Evolutionary conservation across 2,797 vertebrate species (phyloP).

Genomic region (Alectoris magna): DNA sequence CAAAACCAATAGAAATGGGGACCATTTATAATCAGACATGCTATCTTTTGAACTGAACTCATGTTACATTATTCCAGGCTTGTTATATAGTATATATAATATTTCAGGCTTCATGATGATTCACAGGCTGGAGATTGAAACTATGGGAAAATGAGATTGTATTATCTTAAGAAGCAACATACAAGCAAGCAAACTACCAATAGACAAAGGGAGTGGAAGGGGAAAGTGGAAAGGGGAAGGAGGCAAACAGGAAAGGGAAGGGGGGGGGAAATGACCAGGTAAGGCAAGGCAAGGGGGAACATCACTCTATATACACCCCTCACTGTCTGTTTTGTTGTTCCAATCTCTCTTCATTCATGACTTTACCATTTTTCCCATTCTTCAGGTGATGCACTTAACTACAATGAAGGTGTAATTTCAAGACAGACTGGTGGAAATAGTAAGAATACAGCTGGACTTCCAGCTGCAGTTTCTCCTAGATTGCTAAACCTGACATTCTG

Average conservation of each 20-base stretch:
- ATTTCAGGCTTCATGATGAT: background rate
- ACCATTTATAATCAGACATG: background rate
- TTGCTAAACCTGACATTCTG: background rate
- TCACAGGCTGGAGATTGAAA: background rate
- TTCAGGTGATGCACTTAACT: background rate
- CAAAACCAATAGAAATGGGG: background rate
- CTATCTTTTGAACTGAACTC: background rate
- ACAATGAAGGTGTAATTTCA: background rate
- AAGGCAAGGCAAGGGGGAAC: background rate
- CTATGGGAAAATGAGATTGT: background rate
- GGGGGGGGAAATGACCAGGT: too few species aligned
- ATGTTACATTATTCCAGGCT: background rate
- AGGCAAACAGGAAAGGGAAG: too few species aligned
- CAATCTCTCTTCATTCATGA: background rate
- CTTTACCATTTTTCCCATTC: background rate
- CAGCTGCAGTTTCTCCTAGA: background rate
- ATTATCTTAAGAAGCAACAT: background rate
- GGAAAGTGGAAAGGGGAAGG: too few species aligned
- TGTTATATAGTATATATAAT: background rate
- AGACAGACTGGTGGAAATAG: background rate
- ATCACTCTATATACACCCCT: too few species aligned
- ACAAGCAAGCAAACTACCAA: background rate
- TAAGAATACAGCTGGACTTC: fast-evolving
- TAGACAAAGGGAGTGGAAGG: background rate
- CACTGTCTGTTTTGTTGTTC: background rate